Evolutionary conservation across 1,140 invertebrate genomes (phyloP).

Genomic region (Anastatus disparis): DNA sequence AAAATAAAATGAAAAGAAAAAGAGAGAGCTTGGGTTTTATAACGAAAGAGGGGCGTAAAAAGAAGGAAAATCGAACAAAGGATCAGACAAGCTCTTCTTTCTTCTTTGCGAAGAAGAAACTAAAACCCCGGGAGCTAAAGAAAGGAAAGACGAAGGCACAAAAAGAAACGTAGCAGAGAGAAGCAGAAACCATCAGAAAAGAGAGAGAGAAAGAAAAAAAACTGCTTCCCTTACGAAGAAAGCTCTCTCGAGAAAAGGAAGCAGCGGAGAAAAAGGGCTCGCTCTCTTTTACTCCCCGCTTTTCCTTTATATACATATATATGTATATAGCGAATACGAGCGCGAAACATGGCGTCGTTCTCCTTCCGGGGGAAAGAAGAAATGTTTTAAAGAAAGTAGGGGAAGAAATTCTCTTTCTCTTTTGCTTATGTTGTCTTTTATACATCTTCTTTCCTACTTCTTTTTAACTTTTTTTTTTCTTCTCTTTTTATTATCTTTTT

Average conservation of each 20-base stretch:
- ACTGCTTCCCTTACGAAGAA: no score
- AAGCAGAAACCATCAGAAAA: conserved; percentile 17
- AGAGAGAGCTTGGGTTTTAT: not conserved
- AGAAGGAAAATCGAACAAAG: conserved; percentile 35
- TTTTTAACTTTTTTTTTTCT: not conserved
- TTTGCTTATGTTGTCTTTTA: no score
- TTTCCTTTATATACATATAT: no score
- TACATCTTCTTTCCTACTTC: no score
- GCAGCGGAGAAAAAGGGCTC: conserved; percentile 1
- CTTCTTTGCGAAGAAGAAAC: no score
- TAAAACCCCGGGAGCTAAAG: not conserved
- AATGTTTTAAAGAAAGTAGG: no score
- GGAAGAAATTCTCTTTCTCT: no score
- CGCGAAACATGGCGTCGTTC: conserved; percentile 15
- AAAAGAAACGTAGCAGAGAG: not conserved
- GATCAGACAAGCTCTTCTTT: no score
- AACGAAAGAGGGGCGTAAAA: conserved; percentile 7
- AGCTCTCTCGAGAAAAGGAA: not conserved
- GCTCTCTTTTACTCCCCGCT: not conserved
- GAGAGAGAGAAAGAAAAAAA: not conserved
- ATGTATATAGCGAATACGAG: no score
- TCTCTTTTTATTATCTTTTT: no score
- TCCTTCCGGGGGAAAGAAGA: no score
- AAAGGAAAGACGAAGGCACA: not conserved
- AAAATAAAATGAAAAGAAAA: not conserved